phyloP scores from a whole-genome alignment of 2,888 invertebrate species.

The Athrips mouffetella region DNA sequence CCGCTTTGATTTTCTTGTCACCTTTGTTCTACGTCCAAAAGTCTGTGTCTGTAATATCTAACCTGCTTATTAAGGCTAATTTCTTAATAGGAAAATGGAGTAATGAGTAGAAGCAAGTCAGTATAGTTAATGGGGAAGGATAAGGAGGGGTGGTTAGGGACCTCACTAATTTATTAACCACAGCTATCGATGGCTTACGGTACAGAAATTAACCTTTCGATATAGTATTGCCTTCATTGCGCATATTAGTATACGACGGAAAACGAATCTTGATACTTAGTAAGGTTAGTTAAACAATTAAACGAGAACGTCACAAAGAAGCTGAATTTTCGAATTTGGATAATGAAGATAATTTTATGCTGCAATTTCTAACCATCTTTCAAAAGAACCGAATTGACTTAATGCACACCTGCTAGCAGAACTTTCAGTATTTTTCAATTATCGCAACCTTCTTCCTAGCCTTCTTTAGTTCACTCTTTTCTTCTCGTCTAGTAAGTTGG shows the following conservation, averaged over 20 bases:
- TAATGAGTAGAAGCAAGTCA: slow-evolving; percentile 40
- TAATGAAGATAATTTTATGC: no score
- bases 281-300: not conserved
- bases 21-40: no score
- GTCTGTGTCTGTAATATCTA: not conserved
- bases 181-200: slow-evolving; percentile 59
- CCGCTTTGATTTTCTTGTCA: not conserved
- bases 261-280: slow-evolving; percentile 42
- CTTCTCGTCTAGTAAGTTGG: no score
- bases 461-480: no score
- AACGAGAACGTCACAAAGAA: not conserved
- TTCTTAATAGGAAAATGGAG: slow-evolving; percentile 31
- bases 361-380: no score
- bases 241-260: slow-evolving; percentile 46
- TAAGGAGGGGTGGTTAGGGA: slow-evolving; percentile 42
- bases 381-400: no score
- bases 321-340: no score
- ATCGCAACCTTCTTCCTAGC: no score
- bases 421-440: no score
- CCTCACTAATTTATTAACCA: slow-evolving; percentile 73
- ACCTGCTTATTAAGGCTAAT: slow-evolving; percentile 19
- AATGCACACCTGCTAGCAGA: no score
- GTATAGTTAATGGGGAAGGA: slow-evolving; percentile 44
- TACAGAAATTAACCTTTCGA: slow-evolving; percentile 71
- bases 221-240: slow-evolving; percentile 63